Base-by-base conservation (phyloP, 1,140 invertebrate genomes). In the Pseudomyrmex gracilis region DNA sequence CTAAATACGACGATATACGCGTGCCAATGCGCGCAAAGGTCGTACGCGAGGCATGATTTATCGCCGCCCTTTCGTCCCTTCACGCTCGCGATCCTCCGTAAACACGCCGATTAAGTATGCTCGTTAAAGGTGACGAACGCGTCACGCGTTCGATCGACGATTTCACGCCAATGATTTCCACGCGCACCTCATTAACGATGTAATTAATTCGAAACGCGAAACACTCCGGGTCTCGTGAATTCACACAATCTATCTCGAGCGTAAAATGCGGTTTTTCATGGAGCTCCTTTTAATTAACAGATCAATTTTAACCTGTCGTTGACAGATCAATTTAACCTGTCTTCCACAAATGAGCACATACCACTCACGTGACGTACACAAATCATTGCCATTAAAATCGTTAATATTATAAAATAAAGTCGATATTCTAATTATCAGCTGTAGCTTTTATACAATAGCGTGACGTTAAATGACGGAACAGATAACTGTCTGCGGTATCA, bases 171-270 rank as follows among this genome's bases (percentile, higher is more conserved):
- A 87, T 70, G 63, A 80, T 86, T 85, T 83, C 74, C 74, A 85
- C 76, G 71, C 77, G 87, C 66, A 68, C 71, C 89, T 90, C 89
- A 90, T 90, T 90, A 90, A 85, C 82, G 85, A 63, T 82, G 82
- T 74, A 88, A 89, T 90, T 91, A 90, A 91, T 91, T 90, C 80
- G 83, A 89, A 82, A 82, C 80, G 78, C 83, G 86, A 80, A 85
- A 64, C 58, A 58, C 84, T 45, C 20, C 34, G 61, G 74, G 63
- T 20, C 61, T 58, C 58, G 51, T 78, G 4, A 7, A 64, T 70
- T n/a, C 20, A 55, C 9, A 51, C n/a, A 13, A n/a, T n/a, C n/a
- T 45, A 58, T 66, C 58, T 22, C 47, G 63, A 61, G 53, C 22
- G 20, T 53, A 70, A 60, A 43, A 73, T 13, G 4, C 12, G 15